A percentile compares a stretch with the other conserved stretches of the same genome.
These are phyloP conservation scores for Ambastaia sidthimunki DNA, from an alignment of 2,797 vertebrate species.

Conservation along the genomic window DNA sequence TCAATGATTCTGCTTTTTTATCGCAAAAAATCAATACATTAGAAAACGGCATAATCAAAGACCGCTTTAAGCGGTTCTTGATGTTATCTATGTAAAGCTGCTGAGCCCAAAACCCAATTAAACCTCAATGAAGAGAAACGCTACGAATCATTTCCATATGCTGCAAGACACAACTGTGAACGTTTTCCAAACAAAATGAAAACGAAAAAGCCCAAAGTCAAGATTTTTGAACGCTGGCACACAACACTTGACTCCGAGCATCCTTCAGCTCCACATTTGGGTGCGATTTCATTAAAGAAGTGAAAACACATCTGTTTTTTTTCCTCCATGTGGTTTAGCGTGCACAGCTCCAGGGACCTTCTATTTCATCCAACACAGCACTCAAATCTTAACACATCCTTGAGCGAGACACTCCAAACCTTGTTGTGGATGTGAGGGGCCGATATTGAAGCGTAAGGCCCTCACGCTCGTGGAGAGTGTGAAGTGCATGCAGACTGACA, in stretches of 20 bases:
- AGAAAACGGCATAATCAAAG: slow-evolving; percentile 22
- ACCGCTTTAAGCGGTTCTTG: slow-evolving; percentile 31
- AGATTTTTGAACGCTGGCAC: slow-evolving; percentile 14
- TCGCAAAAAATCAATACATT: slow-evolving; percentile 26
- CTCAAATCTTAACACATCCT: slow-evolving; percentile 51
- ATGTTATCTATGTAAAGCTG: slow-evolving; percentile 44
- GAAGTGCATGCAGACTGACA: slow-evolving; percentile 6
- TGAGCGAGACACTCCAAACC: slow-evolving; percentile 48
- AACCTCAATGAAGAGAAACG: slow-evolving; percentile 36
- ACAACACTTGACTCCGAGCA: slow-evolving; percentile 39
- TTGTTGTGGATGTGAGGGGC: slow-evolving; percentile 35
- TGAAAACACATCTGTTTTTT: slow-evolving; percentile 42
- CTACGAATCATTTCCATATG: slow-evolving; percentile 17
- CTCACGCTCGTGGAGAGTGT: slow-evolving; percentile 29
- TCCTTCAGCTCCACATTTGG: slow-evolving; percentile 34
- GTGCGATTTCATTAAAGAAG: slow-evolving; percentile 45
- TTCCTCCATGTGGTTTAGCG: slow-evolving; percentile 33
- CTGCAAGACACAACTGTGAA: slow-evolving; percentile 15
- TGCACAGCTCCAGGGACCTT: slow-evolving; percentile 29
- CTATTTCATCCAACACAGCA: slow-evolving; percentile 49
- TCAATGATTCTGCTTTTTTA: slow-evolving; percentile 17
- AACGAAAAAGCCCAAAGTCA: slow-evolving; percentile 11
- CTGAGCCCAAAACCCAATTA: slow-evolving; percentile 45
- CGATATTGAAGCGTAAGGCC: slow-evolving; percentile 38
- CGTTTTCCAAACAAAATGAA: slow-evolving; percentile 22